These are phyloP conservation scores for Anarhynchus alexandrinus DNA, from an alignment of 2,113 vertebrate genomes.

Conservation along the genomic window DNA sequence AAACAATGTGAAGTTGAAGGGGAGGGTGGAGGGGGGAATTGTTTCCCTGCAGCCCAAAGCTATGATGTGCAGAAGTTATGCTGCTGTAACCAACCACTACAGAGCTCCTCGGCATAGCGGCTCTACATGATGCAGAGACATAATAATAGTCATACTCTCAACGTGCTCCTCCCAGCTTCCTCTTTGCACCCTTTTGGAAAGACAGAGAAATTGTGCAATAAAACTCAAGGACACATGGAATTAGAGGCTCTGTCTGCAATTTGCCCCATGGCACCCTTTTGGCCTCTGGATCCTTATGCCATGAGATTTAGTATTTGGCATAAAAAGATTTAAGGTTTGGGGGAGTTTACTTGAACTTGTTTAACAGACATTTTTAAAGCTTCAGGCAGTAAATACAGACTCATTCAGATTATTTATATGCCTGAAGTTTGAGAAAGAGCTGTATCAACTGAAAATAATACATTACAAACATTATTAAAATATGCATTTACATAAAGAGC, in stretches of 20 bases:
- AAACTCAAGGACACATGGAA: not conserved
- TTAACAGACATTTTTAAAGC: constrained; percentile 24
- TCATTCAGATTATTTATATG: constrained; percentile 12
- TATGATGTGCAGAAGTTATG: not conserved
- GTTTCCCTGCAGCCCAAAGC: not conserved
- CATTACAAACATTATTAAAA: constrained; percentile 41
- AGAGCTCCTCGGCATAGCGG: not conserved
- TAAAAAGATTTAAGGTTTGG: constrained; percentile 29
- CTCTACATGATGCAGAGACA: not conserved
- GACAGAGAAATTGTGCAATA: not conserved
- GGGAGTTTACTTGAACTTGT: not conserved
- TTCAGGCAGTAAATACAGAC: constrained; percentile 41
- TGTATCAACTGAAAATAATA: not conserved
- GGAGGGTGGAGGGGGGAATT: not conserved
- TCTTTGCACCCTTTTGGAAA: not conserved
- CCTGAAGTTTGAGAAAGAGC: constrained; percentile 49
- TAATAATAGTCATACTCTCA: not conserved
- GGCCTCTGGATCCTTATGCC: not conserved
- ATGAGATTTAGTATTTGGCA: not conserved
- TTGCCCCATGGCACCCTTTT: constrained; percentile 5
- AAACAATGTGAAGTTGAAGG: not conserved
- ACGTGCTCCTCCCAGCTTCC: not conserved
- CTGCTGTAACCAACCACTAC: not conserved
- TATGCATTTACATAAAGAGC: constrained; percentile 32
- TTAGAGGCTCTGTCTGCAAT: not conserved